Evolutionary conservation across 2,113 vertebrate genomes (phyloP), one percentile per base, ranked within the genome.

Genomic region (Plecotus auritus): DNA sequence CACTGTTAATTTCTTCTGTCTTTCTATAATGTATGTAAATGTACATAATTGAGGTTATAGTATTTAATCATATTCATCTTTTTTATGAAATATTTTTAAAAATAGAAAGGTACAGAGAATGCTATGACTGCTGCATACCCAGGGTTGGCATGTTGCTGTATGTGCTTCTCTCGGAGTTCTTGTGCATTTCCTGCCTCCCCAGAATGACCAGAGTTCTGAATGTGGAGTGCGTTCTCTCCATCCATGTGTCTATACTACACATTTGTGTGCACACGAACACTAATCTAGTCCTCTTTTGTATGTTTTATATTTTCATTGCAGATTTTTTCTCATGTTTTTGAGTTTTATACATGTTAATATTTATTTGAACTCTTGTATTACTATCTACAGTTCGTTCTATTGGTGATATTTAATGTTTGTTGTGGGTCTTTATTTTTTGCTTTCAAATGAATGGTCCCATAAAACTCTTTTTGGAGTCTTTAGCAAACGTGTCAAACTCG

Each of bases 321-420:
- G 1, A 28, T 81, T 91, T 28, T 86, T 56, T 28, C 32, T 86
- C 74, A 28, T 72, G 5, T 85, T 85, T 92, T 51, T 85, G 37
- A 94, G 64, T 67, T 92, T 82, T 85, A 49, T 70, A 14, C 7
- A 14, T 82, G 37, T 95, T 88, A 40, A 56, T 76, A 45, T 23
- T 61, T 94, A 74, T 74, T 90, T 88, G 81, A 94, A 88, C 23
- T 64, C 17, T 13, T 85, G 2, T 87, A 42, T 96, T 87, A 88
- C 22, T 91, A 0, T 91, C 9, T 88, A 16, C 8, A 61, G 18
- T 85, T 92, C 85, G 30, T 94, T 90, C n/a, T 64, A 0, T 23
- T 73, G 56, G 56, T 88, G 51, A 30, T 17, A 72, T 89, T 70
- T 90, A 73, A 37, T 82, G 49, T 64, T 47, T 76, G 40, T 89